Conservation (phyloP, 2,113 vertebrate species). For the mouse (Mus musculus) region GRCm39 chr17:68372001-68372500, state of each 20-base stretch:
- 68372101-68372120: not conserved
- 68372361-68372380: not conserved
- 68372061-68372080: not conserved
- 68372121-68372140: conserved; percentile 48
- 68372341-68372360: not conserved
- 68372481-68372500: not conserved
- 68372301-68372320: no score
- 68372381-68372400: not conserved
- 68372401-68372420: fast-evolving
- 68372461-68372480: not conserved
- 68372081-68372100: not conserved
- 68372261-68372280: not conserved
- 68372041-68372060: not conserved
- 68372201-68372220: not conserved
- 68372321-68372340: not conserved
- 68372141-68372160: conserved; percentile 37
- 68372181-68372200: not conserved
- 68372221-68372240: not conserved
- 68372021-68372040: not conserved
- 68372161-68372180: not conserved
- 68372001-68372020: not conserved
- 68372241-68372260: not conserved
- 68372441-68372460: not conserved
- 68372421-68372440: not conserved
- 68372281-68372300: not conserved